These are phyloP conservation scores for Saccopteryx bilineata DNA, from an alignment of 2,113 vertebrate genomes.

Conservation along the genomic window DNA sequence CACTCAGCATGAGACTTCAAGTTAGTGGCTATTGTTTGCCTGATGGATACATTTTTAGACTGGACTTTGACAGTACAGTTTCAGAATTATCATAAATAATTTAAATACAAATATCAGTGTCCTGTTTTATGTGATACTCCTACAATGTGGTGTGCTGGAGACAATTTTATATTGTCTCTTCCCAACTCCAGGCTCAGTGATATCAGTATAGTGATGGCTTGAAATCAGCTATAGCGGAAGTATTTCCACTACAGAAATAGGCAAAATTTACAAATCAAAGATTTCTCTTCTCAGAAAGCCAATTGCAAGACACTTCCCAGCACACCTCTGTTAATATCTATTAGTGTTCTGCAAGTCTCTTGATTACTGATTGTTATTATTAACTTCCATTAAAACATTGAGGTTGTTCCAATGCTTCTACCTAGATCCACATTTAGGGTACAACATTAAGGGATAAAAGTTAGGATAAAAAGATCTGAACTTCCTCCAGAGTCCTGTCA, in stretches of 20 bases:
- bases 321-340: neutral
- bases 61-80: neutral
- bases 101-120: neutral
- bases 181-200: neutral
- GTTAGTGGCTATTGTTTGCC: neutral
- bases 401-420: neutral
- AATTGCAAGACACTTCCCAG: neutral
- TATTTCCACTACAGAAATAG: neutral
- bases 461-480: neutral
- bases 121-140: constrained; percentile 3
- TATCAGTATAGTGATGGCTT: neutral
- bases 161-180: neutral
- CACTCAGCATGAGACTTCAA: neutral
- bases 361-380: neutral
- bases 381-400: neutral
- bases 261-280: neutral
- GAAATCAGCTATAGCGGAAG: neutral
- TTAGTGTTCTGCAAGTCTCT: neutral
- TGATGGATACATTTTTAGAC: neutral
- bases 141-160: neutral
- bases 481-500: neutral
- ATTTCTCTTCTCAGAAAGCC: neutral
- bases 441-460: neutral
- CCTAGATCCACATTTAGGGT: neutral
- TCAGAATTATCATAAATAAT: constrained; percentile 7